Conservation (phyloP, 2,113 vertebrate genomes). For the Axis porcinus region DNA sequence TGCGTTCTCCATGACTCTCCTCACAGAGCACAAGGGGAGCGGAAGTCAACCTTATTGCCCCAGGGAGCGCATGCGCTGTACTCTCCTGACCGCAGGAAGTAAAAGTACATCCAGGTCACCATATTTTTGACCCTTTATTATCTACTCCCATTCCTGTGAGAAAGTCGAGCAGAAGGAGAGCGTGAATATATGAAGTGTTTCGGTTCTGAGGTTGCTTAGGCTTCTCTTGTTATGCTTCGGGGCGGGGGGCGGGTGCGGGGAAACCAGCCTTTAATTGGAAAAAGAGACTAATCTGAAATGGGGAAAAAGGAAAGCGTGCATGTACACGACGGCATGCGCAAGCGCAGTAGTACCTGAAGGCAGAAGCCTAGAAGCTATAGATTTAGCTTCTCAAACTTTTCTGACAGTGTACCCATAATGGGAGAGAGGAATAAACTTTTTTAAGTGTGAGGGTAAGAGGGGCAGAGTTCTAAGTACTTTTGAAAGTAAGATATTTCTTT, state of each 20-base stretch:
- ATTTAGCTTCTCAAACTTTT: not conserved
- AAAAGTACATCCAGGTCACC: fast-evolving
- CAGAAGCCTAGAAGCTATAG: not conserved
- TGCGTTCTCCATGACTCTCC: not conserved
- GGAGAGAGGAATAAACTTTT: not conserved
- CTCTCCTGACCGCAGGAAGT: not conserved
- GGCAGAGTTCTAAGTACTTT: not conserved
- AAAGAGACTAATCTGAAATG: not conserved
- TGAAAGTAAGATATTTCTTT: constrained; percentile 9
- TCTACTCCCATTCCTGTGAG: not conserved
- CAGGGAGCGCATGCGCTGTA: fast-evolving
- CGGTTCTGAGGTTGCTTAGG: not conserved
- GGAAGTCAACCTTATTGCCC: not conserved
- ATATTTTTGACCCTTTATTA: not conserved
- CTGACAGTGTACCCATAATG: not conserved
- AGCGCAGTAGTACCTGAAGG: fast-evolving
- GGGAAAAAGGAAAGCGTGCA: fast-evolving
- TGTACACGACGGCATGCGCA: fast-evolving
- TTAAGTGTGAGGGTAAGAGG: not conserved
- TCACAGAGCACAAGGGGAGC: not conserved
- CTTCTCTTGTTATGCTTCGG: not conserved
- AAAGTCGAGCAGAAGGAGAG: not conserved
- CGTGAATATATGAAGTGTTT: not conserved
- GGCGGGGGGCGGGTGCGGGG: fast-evolving
- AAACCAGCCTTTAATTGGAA: not conserved